A percentile compares a stretch with the other conserved stretches of the same genome.
phyloP scores from a whole-genome alignment of 2,888 invertebrate genomes.

The Agriopis aurantiaria region DNA sequence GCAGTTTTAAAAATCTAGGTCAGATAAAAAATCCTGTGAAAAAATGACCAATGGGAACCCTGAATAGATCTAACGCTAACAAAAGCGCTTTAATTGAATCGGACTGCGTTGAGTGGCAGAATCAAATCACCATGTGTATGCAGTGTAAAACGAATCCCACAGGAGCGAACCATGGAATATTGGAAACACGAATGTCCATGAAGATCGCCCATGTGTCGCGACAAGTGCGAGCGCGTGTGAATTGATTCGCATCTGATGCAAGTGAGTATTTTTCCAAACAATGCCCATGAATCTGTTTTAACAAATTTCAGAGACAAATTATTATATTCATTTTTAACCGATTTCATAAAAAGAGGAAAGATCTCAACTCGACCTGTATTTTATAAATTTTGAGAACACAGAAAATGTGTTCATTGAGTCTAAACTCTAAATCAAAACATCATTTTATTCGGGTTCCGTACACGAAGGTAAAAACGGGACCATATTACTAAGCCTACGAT shows the following conservation, averaged over 20 bases:
- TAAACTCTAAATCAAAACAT: too few relatives aligned
- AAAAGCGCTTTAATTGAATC: constrained; percentile 68
- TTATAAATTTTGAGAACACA: too few relatives aligned
- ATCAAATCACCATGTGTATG: constrained; percentile 59
- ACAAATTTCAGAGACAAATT: too few relatives aligned
- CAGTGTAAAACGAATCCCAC: constrained; percentile 48
- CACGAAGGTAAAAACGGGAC: too few relatives aligned
- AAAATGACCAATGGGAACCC: constrained; percentile 5
- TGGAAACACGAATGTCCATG: neutral
- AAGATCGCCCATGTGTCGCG: neutral
- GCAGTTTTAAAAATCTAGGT: neutral
- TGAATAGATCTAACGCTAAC: constrained; percentile 59
- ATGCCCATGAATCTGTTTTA: neutral
- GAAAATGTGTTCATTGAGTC: too few relatives aligned
- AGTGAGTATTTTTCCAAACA: too few relatives aligned
- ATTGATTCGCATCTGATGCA: neutral
- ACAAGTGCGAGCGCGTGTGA: neutral
- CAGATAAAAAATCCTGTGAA: neutral
- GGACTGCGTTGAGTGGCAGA: constrained; percentile 56
- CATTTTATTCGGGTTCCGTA: too few relatives aligned
- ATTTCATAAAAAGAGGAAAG: too few relatives aligned
- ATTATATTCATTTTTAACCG: too few relatives aligned
- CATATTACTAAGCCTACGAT: too few relatives aligned
- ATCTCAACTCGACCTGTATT: too few relatives aligned
- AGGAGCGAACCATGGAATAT: neutral